Evolutionary conservation across 2,113 vertebrate genomes (phyloP), one percentile per base, ranked within the genome.

Genomic region (Synodontis membranacea): DNA sequence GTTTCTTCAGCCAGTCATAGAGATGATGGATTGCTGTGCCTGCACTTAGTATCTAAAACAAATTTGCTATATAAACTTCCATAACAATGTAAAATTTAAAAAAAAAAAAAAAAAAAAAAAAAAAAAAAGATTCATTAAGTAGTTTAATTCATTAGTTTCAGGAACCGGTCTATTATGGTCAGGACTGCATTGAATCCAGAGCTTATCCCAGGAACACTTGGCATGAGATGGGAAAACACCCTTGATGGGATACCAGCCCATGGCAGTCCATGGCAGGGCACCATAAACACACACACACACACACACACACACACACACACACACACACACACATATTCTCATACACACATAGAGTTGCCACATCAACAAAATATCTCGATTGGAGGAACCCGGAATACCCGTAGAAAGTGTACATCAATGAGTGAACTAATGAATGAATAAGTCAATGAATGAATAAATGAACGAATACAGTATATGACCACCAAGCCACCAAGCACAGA

Each of bases 221-320:
- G 50, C 76, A 79, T 37, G 48, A 79, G 9, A 23, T 54, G 50
- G 76, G 76, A 79, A 79, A 54, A 79, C 48, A 79, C 50, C n/a
- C 76, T 54, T 15, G 48, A 79, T 79, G 17, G 8, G 50, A 54
- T 15, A 0, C 46, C 44, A 78, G 74, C 46, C 72, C n/a, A 78
- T 46, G 23, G 28, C n/a, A 79, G 76, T 31, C 74, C 31, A 79
- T 50, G 28, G n/a, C 44, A 78, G 17, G 21, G 23, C 70, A 31
- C 74, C 46, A 50, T 31, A 11, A 3, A 21, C 25, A 0, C 42
- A 28, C 23, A n/a, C 70, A 15, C 23, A 12, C 37, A 2, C 56
- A 60, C 56, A 60, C 25, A 60, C 11, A 64, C 62, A 31, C 62
- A 68, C 23, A n/a, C 25, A 15, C 42, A 46, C 10, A 46, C 72